Evolutionary conservation across 2,113 vertebrate species (phyloP), one percentile per base, ranked within the genome.

Genomic region (Talpa occidentalis): DNA sequence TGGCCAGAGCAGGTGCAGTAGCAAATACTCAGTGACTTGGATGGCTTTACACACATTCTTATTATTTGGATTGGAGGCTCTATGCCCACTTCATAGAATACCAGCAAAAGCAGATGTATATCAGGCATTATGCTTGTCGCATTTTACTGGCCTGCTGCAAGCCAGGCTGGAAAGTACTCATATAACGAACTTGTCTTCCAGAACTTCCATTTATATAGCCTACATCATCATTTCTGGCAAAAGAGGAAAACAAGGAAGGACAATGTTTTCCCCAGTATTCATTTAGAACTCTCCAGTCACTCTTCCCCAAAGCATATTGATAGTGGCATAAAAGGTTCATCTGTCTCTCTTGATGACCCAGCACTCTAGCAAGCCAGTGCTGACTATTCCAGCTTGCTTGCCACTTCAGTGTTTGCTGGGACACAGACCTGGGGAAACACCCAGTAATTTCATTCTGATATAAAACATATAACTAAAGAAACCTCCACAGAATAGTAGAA

Each of bases 201-300:
- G 93, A 96, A 97, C 88, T 95, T 97, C 89, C 94, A 92, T 94
- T 98, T 97, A 90, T 83, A 88, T 66, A 96, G 42, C 32, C 95
- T 93, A 91, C 88, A 96, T 93, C 77, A 74, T 26, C 64, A 92
- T 82, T 93, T 93, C 17, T 21, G 88, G 81, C 90, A 93, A 97
- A 93, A n/a, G 82, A 96, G 91, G 72, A 86, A 97, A 96, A 91
- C 90, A 97, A 97, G 72, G 66, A 97, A 97, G 95, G 94, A 97
- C 92, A 95, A 96, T 96, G 96, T 88, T 97, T 54, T 80, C 96
- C 91, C 90, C 78, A 95, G 86, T 97, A 95, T 97, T 93, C 97
- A 79, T 82, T 96, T 97, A 94, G 95, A 94, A 92, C 84, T 93
- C 96, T 97, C 96, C 96, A 98, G 89, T 72, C 87, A 30, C 16